Evolutionary conservation across 2,888 invertebrate genomes (phyloP), one percentile per base, ranked within the genome.

Genomic region (Thereva nobilitata): DNA sequence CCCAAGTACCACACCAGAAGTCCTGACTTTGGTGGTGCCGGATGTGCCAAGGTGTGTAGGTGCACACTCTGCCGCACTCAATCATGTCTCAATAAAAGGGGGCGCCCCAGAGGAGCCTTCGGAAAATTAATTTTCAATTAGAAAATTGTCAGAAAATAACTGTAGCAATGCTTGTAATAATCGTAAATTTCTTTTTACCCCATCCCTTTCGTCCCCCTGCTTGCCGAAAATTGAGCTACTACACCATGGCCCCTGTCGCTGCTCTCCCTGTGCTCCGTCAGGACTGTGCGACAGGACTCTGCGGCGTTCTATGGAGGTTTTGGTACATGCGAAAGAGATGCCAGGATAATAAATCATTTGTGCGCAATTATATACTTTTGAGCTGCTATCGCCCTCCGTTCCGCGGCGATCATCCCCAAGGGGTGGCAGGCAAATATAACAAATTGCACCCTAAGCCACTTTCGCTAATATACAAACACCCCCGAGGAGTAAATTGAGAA

Each of bases 71-170:
- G 50, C 5, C 50, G 3, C 9, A 10, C 23, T 23, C 23, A 23
- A 23, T 23, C 23, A 23, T 49, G 6, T 49, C 49, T 49, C 7
- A n/a, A n/a, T 37, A 37, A 37, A 38, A 40, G 23, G 50, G 37
- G 23, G 23, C 1, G 1, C 1, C 23, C 23, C 23, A 61, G 50
- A 50, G 50, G 41, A 61, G 50, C 50, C 41, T 59, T 61, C 35
- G 23, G 23, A 38, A 61, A 61, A 61, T 61, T 61, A 61, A 61
- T 9, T 61, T 61, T 61, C 61, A 61, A 61, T 61, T 61, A 61
- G 50, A 61, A 61, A 50, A 61, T 61, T 61, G 61, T 61, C 61
- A 61, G 61, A 44, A 38, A 50, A 49, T 61, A 61, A 50, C 44
- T 34, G 57, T 45, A 9, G 45, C 40, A 10, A n/a, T 49, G 49